Conservation (phyloP, 1,140 invertebrate species). For the Bombus soroeensis region DNA sequence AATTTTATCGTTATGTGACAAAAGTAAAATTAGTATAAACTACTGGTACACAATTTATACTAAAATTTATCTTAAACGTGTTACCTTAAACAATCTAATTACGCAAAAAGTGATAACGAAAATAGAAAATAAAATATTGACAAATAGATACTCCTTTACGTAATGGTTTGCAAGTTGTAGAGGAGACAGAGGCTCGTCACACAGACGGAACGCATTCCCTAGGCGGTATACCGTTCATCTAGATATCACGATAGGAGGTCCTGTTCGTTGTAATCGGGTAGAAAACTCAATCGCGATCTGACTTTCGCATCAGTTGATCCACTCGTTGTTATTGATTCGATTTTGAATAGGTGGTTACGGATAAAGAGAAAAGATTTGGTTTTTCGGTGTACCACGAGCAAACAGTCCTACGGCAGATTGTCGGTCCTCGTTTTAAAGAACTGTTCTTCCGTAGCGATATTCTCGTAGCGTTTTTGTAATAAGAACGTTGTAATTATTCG, state of each 20-base stretch:
- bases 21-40: too few relatives aligned
- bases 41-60: too few relatives aligned
- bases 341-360: slow-evolving; percentile 53
- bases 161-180: background rate
- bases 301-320: slow-evolving; percentile 66
- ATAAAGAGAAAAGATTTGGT: slow-evolving; percentile 39
- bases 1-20: background rate
- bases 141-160: too few relatives aligned
- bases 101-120: too few relatives aligned
- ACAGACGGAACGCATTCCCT: slow-evolving; percentile 47
- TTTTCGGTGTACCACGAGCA: background rate
- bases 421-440: background rate
- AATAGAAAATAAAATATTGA: too few relatives aligned
- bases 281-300: slow-evolving; percentile 71
- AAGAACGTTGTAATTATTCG: background rate
- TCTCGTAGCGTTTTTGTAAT: background rate
- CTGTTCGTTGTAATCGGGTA: slow-evolving; percentile 64
- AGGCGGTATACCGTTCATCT: slow-evolving; percentile 46
- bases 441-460: background rate
- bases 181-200: background rate
- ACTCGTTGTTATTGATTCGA: slow-evolving; percentile 68
- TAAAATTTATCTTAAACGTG: too few relatives aligned
- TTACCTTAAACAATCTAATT: too few relatives aligned
- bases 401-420: background rate
- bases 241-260: slow-evolving; percentile 68